phyloP scores from a whole-genome alignment of 2,113 vertebrate genomes.

The Catharus bicknelli region DNA sequence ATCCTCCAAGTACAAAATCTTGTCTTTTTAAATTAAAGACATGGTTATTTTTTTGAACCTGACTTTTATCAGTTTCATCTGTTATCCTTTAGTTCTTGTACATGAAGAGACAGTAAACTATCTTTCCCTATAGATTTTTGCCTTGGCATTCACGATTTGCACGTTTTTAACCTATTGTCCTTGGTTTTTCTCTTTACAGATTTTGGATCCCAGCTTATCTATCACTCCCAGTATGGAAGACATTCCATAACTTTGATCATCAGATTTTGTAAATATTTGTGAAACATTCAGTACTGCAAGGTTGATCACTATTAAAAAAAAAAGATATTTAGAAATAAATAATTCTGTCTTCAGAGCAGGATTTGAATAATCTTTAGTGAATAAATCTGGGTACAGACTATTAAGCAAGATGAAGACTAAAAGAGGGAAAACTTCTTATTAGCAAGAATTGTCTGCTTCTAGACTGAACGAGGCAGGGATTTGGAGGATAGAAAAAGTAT shows the following conservation, averaged over 20 bases:
- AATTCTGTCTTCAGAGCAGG: conserved; percentile 4
- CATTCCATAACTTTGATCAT: not conserved
- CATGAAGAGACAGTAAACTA: not conserved
- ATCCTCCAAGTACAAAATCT: not conserved
- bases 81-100: not conserved
- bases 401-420: not conserved
- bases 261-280: not conserved
- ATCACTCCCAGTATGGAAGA: not conserved
- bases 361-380: conserved; percentile 24
- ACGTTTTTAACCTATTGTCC: not conserved
- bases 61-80: not conserved
- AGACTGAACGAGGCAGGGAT: not conserved
- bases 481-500: not conserved
- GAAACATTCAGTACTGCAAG: not conserved
- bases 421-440: not conserved
- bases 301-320: not conserved
- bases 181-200: not conserved
- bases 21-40: not conserved
- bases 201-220: not conserved
- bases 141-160: not conserved
- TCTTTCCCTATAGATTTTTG: not conserved
- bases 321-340: not conserved
- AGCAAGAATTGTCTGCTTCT: not conserved
- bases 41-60: not conserved
- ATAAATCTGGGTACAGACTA: not conserved